Evolutionary conservation across 2,888 invertebrate genomes (phyloP).

Genomic region (Crossocerus cetratus): DNA sequence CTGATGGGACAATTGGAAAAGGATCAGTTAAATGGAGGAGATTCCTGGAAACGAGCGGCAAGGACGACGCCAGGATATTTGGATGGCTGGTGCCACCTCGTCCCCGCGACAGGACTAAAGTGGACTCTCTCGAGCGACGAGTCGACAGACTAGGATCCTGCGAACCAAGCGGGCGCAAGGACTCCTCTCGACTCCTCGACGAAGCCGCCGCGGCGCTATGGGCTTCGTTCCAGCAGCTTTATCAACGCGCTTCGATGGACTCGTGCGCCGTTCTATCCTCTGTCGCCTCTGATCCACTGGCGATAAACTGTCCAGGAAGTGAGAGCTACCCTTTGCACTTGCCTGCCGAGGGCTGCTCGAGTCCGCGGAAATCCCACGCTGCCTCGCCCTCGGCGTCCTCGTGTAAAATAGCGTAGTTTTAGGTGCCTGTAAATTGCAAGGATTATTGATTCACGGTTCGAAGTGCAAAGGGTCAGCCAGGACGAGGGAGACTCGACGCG

Average conservation of each 20-base stretch:
- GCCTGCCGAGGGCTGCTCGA: not conserved
- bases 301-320: conserved; percentile 23
- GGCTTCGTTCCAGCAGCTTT: conserved; percentile 4
- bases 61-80: not conserved
- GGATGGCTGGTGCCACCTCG: conserved; percentile 18
- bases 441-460: not conserved
- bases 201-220: not conserved
- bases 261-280: conserved; percentile 3
- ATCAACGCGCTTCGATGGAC: conserved; percentile 17
- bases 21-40: too few relatives aligned
- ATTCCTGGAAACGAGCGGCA: not conserved
- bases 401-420: conserved; percentile 3
- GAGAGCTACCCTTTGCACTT: conserved; percentile 1
- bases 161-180: not conserved
- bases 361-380: too few relatives aligned
- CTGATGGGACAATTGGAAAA: too few relatives aligned
- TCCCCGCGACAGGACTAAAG: not conserved
- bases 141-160: conserved; percentile 28
- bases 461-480: not conserved
- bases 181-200: not conserved
- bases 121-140: not conserved
- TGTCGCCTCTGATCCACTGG: conserved; percentile 13
- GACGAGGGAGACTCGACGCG: not conserved
- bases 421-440: conserved; percentile 1
- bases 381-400: too few relatives aligned